Conservation (phyloP, 2,888 invertebrate genomes). For the Epicampocera succincta region DNA sequence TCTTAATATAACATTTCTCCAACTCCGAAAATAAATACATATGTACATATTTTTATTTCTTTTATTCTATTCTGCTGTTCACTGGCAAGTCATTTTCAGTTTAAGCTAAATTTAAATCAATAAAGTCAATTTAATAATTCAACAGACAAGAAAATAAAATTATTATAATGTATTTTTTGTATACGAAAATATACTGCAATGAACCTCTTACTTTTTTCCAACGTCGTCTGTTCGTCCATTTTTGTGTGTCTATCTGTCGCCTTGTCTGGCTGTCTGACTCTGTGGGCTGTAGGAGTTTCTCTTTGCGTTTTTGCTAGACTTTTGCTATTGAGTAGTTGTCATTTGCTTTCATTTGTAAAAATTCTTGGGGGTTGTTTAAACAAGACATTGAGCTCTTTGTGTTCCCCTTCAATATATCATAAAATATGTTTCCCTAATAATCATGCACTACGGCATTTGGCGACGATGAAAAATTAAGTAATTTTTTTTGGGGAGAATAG, state of each 20-base stretch:
- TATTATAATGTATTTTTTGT: constrained; percentile 56
- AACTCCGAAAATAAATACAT: background rate
- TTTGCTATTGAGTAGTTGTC: constrained; percentile 26
- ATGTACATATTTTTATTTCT: too few relatives aligned
- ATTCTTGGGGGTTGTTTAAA: constrained; percentile 37
- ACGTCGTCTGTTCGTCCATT: too few relatives aligned
- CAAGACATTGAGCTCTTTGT: constrained; percentile 47
- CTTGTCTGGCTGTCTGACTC: constrained; percentile 1
- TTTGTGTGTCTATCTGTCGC: constrained; percentile 6
- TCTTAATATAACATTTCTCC: constrained; percentile 24
- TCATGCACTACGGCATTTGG: constrained; percentile 37
- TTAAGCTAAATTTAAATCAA: constrained; percentile 68
- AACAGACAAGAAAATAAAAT: constrained; percentile 70
- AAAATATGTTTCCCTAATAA: constrained; percentile 53
- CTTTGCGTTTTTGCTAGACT: constrained; percentile 5
- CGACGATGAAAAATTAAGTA: background rate
- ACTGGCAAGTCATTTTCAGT: constrained; percentile 47
- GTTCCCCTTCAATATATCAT: constrained; percentile 57
- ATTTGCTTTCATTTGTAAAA: constrained; percentile 27
- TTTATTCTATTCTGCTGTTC: background rate
- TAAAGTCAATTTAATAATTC: constrained; percentile 71
- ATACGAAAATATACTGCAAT: constrained; percentile 38
- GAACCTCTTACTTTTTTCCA: background rate
- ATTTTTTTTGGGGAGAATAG: constrained; percentile 35
- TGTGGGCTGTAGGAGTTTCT: background rate